Percentiles rank a stretch among this genome's conserved stretches.
Evolutionary conservation across 2,113 vertebrate species (phyloP).

Genomic region (Ammodytes dubius): DNA sequence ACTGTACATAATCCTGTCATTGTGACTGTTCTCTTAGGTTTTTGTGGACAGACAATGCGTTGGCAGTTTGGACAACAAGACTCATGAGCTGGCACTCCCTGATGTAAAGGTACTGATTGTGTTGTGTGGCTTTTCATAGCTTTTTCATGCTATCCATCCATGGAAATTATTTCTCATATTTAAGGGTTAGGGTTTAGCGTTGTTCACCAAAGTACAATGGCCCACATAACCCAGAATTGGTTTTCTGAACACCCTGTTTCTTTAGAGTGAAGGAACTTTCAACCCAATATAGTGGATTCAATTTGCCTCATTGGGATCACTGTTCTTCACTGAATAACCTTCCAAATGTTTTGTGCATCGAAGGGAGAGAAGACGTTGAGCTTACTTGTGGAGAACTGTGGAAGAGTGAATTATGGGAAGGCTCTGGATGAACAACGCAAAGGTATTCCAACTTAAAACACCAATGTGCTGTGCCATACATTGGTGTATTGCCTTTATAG

Average conservation of each 20-base stretch:
- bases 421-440: conserved; percentile 90
- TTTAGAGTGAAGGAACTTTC: neutral
- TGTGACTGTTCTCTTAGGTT: conserved; percentile 82
- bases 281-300: neutral
- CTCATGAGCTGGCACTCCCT: conserved; percentile 83
- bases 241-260: neutral
- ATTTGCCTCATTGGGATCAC: neutral
- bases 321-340: neutral
- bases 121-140: neutral
- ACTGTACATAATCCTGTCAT: neutral
- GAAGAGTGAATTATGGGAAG: conserved; percentile 92
- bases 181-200: neutral
- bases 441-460: conserved; percentile 81
- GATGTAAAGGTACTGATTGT: conserved; percentile 83
- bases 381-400: conserved; percentile 93
- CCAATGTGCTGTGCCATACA: neutral
- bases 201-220: neutral
- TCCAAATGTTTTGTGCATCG: conserved; percentile 15
- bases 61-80: conserved; percentile 89
- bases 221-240: neutral
- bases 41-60: conserved; percentile 88
- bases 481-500: neutral
- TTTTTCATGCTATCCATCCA: neutral
- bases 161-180: neutral
- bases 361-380: conserved; percentile 88